phyloP scores from a whole-genome alignment of 2,797 vertebrate genomes.

The Argyrosomus regius region DNA sequence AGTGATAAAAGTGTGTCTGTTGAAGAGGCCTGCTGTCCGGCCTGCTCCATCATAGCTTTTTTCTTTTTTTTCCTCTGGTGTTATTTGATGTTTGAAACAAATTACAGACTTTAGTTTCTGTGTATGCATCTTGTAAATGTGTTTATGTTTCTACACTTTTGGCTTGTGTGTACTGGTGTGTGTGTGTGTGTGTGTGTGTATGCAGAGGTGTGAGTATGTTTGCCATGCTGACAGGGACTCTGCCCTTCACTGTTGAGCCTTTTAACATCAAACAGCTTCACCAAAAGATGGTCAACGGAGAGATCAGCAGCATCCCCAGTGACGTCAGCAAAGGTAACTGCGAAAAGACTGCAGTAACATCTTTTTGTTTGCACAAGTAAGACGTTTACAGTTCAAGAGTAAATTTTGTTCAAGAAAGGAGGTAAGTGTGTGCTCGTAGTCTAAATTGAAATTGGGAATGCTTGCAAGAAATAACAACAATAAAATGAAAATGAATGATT shows the following conservation, averaged over 20 bases:
- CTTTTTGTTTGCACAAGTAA: background rate
- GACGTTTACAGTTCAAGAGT: background rate
- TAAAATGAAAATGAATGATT: background rate
- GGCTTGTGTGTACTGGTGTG: background rate
- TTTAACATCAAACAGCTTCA: constrained; percentile 91
- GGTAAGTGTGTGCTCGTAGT: background rate
- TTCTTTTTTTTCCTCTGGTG: background rate
- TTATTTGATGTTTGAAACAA: background rate
- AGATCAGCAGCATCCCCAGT: constrained; percentile 86
- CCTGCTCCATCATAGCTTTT: background rate
- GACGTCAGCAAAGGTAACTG: constrained; percentile 87
- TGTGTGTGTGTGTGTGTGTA: background rate
- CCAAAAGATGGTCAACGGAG: constrained; percentile 90
- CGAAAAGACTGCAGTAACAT: background rate
- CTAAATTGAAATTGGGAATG: background rate
- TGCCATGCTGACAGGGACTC: constrained; percentile 89
- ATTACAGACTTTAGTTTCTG: background rate
- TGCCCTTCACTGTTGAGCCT: constrained; percentile 88
- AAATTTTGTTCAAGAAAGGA: background rate
- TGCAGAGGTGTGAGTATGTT: constrained; percentile 89
- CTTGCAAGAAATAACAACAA: background rate
- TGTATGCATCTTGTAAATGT: constrained; percentile 10
- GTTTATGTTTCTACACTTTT: constrained; percentile 15
- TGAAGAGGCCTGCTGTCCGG: background rate
- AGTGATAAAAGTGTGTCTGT: constrained; percentile 70